Evolutionary conservation across 2,113 vertebrate genomes (phyloP), one percentile per base, ranked within the genome.

Genomic region (Microtus montanus): DNA sequence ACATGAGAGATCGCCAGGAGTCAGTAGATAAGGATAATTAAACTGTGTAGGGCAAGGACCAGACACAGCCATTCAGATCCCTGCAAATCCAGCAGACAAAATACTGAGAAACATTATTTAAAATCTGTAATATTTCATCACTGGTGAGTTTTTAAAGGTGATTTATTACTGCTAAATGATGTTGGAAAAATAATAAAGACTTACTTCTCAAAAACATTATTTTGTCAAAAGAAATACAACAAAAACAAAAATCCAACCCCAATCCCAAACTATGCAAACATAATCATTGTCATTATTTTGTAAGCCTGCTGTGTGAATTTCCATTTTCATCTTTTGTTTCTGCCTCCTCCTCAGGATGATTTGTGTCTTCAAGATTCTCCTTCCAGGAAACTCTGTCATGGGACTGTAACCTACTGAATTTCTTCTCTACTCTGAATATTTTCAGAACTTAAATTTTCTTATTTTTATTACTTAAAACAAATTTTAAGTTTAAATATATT

Each of bases 11-110:
- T 83, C 93, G 94, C 85, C 90, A 58, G 78, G 89, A 91, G 71
- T 91, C 89, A 70, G 87, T 92, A n/a, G 9, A 96, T 93, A 88
- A 89, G 87, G 87, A 95, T 94, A 96, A 97, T 95, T 96, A 95
- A 96, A 87, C 68, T n/a, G 80, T 77, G 78, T 80, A 91, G 94
- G 89, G 95, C 96, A 96, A 97, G 92, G 94, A 92, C 93, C 77
- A 87, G 64, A 95, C 47, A 82, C 74, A 95, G 49, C 12, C 79
- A 68, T 91, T 92, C 95, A 90, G 79, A 87, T 49, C 61, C 80
- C 93, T 93, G 49, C 80, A 96, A 94, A 97, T 89, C 90, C 94
- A 95, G 89, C 92, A 95, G 80, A 64, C 30, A 73, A 90, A 93
- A 90, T 74, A 66, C 89, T 73, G 77, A 63, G 87, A 89, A 91